Evolutionary conservation across 2,113 vertebrate species (phyloP).

Genomic region (Crypturellus undulatus): DNA sequence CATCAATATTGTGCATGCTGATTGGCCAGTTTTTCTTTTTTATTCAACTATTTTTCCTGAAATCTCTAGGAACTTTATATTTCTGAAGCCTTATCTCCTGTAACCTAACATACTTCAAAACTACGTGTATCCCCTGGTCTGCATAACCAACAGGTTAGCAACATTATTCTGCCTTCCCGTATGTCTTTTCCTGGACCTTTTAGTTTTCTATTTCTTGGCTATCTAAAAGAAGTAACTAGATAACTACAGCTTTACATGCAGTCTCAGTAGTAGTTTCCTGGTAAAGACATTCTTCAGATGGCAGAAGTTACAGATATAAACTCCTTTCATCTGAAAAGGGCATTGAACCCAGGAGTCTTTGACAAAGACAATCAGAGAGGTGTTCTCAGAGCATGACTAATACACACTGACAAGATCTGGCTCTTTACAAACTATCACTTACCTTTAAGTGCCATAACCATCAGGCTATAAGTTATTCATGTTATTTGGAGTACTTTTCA

Average conservation of each 20-base stretch:
- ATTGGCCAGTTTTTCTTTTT: not conserved
- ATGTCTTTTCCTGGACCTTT: not conserved
- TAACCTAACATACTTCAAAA: not conserved
- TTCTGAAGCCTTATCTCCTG: not conserved
- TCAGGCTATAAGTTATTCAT: constrained; percentile 46
- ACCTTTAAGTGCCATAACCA: constrained; percentile 44
- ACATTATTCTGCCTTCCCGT: rapidly evolving
- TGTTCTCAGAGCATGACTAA: constrained; percentile 39
- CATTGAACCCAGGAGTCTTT: not conserved
- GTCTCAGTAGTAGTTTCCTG: not conserved
- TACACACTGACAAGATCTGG: constrained; percentile 13
- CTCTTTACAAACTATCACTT: constrained; percentile 52
- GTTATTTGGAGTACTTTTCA: constrained; percentile 21
- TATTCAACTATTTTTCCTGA: not conserved
- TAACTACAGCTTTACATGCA: not conserved
- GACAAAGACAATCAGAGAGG: not conserved
- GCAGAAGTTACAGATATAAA: not conserved
- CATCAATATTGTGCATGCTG: not conserved
- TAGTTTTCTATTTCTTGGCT: not conserved
- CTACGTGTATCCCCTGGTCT: not conserved
- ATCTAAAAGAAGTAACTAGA: not conserved
- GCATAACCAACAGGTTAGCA: not conserved
- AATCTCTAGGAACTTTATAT: not conserved
- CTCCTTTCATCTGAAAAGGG: constrained; percentile 1
- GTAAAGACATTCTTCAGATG: not conserved